These are phyloP conservation scores for Lasioglossum marginatum DNA, from an alignment of 2,888 invertebrate species.

Conservation along the genomic window DNA sequence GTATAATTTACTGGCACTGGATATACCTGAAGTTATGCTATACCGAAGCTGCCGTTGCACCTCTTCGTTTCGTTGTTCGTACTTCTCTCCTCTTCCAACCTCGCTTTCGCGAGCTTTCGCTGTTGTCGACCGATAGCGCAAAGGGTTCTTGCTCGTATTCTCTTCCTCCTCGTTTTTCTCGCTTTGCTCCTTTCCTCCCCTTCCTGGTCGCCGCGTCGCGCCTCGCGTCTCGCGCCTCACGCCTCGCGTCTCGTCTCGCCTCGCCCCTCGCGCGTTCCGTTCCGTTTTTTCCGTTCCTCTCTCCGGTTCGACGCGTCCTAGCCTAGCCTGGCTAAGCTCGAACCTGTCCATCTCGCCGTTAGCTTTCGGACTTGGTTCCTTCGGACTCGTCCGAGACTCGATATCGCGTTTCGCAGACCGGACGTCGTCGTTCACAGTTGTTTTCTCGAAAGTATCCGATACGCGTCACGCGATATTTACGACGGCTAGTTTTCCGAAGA, in stretches of 20 bases:
- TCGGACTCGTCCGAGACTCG: background rate
- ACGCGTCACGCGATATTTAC: slow-evolving; percentile 42
- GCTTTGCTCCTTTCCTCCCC: slow-evolving; percentile 29
- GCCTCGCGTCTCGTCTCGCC: background rate
- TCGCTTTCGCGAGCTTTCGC: slow-evolving; percentile 42
- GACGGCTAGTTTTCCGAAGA: background rate
- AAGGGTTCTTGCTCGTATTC: slow-evolving; percentile 52
- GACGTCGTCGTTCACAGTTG: background rate
- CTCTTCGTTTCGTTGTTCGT: slow-evolving; percentile 65
- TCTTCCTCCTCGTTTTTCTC: slow-evolving; percentile 35
- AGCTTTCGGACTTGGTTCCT: background rate
- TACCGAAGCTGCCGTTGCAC: slow-evolving; percentile 76
- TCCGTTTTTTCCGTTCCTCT: slow-evolving; percentile 18
- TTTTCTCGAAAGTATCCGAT: slow-evolving; percentile 73
- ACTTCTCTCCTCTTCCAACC: slow-evolving; percentile 50
- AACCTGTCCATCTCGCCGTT: slow-evolving; percentile 40
- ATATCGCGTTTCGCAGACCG: background rate
- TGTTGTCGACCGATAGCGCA: slow-evolving; percentile 58
- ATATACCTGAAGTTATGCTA: slow-evolving; percentile 84
- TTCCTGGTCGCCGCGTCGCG: slow-evolving; percentile 7
- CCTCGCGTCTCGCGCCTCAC: slow-evolving; percentile 24
- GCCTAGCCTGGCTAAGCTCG: background rate
- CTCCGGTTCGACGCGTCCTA: slow-evolving; percentile 29
- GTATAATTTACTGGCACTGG: slow-evolving; percentile 84
- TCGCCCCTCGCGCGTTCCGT: background rate